Evolutionary conservation across 2,797 vertebrate genomes (phyloP).

Genomic region (Hyperoplus immaculatus): DNA sequence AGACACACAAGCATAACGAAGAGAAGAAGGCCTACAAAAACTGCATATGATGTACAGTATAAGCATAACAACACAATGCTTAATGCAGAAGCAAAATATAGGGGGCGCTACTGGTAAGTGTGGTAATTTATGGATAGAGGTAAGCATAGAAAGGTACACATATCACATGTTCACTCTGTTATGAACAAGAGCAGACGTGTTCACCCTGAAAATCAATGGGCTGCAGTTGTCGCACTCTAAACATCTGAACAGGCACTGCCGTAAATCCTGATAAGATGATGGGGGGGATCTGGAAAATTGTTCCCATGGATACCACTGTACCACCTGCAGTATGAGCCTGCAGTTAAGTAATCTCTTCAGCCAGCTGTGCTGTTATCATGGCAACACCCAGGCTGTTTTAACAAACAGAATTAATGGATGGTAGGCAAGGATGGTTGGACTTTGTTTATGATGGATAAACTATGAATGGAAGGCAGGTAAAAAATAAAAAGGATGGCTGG

Average conservation of each 20-base stretch:
- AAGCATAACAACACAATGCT: constrained; percentile 3
- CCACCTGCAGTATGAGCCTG: constrained; percentile 36
- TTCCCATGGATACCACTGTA: constrained; percentile 49
- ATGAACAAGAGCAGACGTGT: not conserved
- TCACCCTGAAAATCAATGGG: constrained; percentile 45
- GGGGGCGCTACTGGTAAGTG: not conserved
- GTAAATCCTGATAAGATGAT: constrained; percentile 41
- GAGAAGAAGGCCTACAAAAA: not conserved
- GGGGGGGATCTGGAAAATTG: constrained; percentile 32
- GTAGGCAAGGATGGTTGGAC: not conserved
- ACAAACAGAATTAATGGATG: constrained; percentile 39
- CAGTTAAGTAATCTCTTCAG: constrained; percentile 33
- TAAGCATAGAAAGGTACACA: not conserved
- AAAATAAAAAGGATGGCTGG: not conserved
- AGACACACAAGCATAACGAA: not conserved
- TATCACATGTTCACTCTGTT: not conserved
- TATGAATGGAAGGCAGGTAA: constrained; percentile 3
- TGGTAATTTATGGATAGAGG: not conserved
- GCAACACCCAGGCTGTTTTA: constrained; percentile 44
- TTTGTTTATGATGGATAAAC: constrained; percentile 16
- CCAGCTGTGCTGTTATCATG: constrained; percentile 65
- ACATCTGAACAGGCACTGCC: constrained; percentile 26
- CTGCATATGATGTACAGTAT: not conserved
- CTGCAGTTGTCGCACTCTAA: constrained; percentile 33
- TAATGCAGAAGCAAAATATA: not conserved